phyloP scores from a whole-genome alignment of 1,140 invertebrate species.

The Chymomyza costata region DNA sequence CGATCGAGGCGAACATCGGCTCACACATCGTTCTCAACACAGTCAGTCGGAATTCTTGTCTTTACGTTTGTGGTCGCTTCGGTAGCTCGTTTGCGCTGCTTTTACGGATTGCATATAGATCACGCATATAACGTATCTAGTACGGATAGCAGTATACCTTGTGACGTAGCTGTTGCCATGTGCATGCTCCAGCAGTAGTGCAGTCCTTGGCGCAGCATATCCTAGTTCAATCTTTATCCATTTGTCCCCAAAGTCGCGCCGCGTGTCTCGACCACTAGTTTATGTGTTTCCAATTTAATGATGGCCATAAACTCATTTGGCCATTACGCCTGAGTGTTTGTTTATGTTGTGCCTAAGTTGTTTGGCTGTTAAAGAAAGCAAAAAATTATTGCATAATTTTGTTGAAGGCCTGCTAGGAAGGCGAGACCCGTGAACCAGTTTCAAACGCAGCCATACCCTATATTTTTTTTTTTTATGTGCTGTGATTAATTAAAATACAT shows the following conservation, averaged over 20 bases:
- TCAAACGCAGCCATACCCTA: neutral
- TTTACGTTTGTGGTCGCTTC: conserved; percentile 55
- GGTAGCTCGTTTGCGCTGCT: conserved; percentile 16
- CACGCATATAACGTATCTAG: neutral
- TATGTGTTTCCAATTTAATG: conserved; percentile 30
- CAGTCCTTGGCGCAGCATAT: conserved; percentile 14
- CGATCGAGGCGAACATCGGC: conserved; percentile 7
- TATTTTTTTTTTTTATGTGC: neutral
- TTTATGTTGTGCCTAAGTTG: conserved; percentile 42
- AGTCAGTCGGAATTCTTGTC: conserved; percentile 58
- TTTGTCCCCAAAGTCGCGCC: conserved; percentile 2
- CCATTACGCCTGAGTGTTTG: conserved; percentile 54
- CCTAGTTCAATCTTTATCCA: conserved; percentile 17
- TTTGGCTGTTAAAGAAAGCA: conserved; percentile 3
- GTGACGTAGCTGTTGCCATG: conserved; percentile 16
- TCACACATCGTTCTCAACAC: conserved; percentile 21
- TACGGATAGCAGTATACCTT: neutral
- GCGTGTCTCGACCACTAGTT: neutral
- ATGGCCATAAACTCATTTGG: conserved; percentile 33
- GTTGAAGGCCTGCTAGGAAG: conserved; percentile 18
- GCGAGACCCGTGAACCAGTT: conserved; percentile 11
- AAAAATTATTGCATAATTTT: conserved; percentile 64
- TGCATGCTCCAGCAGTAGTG: conserved; percentile 6
- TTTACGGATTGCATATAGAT: conserved; percentile 8
- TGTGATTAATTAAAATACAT: conserved; percentile 5